Evolutionary conservation across 2,113 vertebrate genomes (phyloP), one percentile per base, ranked within the genome.

Genomic region (Sphyrna mokarran): DNA sequence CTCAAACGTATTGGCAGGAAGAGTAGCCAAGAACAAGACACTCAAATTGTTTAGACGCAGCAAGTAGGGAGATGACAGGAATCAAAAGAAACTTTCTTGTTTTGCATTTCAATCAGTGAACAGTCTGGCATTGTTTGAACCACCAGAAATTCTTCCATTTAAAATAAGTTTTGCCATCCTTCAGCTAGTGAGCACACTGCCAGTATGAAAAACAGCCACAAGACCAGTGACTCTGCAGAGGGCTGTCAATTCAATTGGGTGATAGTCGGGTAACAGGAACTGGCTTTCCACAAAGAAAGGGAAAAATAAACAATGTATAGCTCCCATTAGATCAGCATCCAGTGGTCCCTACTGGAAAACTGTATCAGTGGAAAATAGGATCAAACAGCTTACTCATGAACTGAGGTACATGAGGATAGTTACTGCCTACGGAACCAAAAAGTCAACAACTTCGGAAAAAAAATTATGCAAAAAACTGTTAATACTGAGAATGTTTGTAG

Each of bases 401-500:
- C 54, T 63, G 4, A 90, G 87, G 40, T 86, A 33, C 72, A 33
- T 9, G 37, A 83, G 37, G 18, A 37, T 48, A 66, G 89, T 66
- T 40, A 40, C 37, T 93, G n/a, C 89, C 89, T 66, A 33, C 66
- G 89, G 61, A 91, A 66, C 16, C 61, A 93, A 93, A 37, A 37
- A 33, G 61, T 37, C 33, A 93, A 33, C n/a, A 91, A 29, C 29
- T 90, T 90, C 87, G 20, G n/a, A 29, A 63, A 22, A 83, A 83
- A 40, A 40, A 18, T 16, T 40, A 40, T 40, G 18, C 80, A 37
- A 76, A 37, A 76, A 13, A 89, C 7, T 14, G 22, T 66, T 66
- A 93, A 93, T 66, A 66, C 20, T 66, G n/a, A 66, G 89, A 93
- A 68, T 93, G n/a, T 93, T 93, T 40, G 33, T 93, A 16, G 20